A percentile compares a stretch with the other conserved stretches of the same genome.
Conservation (phyloP, 2,888 invertebrate species). For the Neoitamus cyanurus region DNA sequence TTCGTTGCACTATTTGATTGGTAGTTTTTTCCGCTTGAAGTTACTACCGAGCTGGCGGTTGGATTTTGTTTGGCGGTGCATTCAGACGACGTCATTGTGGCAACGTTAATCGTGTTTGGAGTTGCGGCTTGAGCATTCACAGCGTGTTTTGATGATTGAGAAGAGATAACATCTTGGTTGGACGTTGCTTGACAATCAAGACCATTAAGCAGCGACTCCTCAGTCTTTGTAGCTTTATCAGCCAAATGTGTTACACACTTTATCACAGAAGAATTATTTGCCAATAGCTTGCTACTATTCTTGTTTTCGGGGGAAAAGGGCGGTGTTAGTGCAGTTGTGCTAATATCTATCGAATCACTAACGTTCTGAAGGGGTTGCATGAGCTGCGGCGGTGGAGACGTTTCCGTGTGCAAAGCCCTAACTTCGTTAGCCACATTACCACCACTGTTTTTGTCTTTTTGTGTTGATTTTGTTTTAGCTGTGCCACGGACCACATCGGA, state of each 20-base stretch:
- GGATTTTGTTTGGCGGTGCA: conserved; percentile 42
- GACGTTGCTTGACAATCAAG: conserved; percentile 57
- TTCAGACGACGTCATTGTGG: conserved; percentile 69
- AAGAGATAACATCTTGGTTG: conserved; percentile 51
- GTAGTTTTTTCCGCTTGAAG: conserved; percentile 29
- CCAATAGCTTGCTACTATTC: conserved; percentile 55
- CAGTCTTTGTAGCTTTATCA: conserved; percentile 80
- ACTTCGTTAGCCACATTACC: background rate
- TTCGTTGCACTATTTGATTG: conserved; percentile 2
- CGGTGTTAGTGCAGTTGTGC: conserved; percentile 67
- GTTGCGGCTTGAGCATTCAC: conserved; percentile 50
- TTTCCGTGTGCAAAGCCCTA: background rate
- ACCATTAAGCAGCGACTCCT: conserved; percentile 62
- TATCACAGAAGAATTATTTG: conserved; percentile 66
- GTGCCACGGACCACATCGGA: conserved; percentile 85
- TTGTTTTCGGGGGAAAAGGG: conserved; percentile 69
- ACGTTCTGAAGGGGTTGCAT: conserved; percentile 54
- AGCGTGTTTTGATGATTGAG: conserved; percentile 49
- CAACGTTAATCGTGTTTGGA: conserved; percentile 62
- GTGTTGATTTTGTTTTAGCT: conserved; percentile 66
- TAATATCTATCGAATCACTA: conserved; percentile 52
- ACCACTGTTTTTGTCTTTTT: conserved; percentile 57
- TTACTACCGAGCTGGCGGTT: conserved; percentile 16
- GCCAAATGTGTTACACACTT: conserved; percentile 69
- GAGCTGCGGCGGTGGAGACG: conserved; percentile 54